Evolutionary conservation across 2,797 vertebrate species (phyloP).

Genomic region (Trachops cirrhosus): DNA sequence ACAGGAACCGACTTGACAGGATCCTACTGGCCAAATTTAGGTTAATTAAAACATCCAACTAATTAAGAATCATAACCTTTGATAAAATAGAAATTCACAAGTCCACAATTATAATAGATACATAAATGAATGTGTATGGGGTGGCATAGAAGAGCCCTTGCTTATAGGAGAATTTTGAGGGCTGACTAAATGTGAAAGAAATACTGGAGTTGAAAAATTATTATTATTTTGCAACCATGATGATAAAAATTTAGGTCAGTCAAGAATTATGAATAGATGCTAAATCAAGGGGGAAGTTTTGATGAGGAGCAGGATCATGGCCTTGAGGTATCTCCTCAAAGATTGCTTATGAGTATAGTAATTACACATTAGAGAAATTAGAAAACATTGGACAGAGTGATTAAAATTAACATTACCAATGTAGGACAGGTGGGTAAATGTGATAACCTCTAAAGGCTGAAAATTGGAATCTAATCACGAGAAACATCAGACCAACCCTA

Average conservation of each 20-base stretch:
- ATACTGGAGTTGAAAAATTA: neutral
- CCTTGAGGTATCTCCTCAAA: neutral
- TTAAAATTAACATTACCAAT: conserved; percentile 6
- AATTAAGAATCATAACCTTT: neutral
- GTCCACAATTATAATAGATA: neutral
- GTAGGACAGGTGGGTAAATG: neutral
- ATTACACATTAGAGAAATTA: neutral
- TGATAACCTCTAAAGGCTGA: neutral
- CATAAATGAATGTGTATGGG: neutral
- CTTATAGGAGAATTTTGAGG: neutral
- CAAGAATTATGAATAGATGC: neutral
- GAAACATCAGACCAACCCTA: neutral
- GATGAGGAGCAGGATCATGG: neutral
- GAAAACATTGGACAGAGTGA: neutral
- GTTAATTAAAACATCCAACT: neutral
- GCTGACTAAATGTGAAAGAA: neutral
- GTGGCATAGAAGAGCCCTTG: neutral
- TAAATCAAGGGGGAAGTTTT: neutral
- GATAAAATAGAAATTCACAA: neutral
- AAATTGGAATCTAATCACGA: neutral
- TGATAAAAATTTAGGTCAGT: neutral
- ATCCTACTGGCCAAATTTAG: neutral
- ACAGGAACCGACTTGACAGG: neutral
- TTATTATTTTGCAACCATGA: neutral
- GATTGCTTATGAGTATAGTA: neutral